Conservation (phyloP, 2,888 invertebrate species). For the Pherbina coryleti region DNA sequence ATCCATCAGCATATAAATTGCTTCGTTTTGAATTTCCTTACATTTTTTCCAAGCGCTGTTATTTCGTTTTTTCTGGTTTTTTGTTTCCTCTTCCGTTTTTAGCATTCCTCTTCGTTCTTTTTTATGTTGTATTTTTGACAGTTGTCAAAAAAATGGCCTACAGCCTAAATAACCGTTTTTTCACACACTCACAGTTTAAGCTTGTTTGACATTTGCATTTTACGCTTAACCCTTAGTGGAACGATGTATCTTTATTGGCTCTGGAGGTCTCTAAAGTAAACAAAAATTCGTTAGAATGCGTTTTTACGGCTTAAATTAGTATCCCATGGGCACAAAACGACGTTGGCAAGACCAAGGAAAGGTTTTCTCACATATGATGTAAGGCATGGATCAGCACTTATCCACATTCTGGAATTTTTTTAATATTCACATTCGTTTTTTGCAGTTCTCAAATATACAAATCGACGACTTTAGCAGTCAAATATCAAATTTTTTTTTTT, state of each 20-base stretch:
- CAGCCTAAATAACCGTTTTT: constrained; percentile 45
- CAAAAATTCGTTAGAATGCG: neutral
- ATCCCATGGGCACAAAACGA: neutral
- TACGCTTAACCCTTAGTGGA: neutral
- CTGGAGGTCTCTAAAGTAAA: neutral
- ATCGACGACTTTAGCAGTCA: constrained; percentile 11
- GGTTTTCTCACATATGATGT: neutral
- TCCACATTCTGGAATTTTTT: neutral
- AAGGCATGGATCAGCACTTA: neutral
- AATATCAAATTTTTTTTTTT: neutral
- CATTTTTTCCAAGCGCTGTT: neutral
- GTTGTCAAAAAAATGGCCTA: constrained; percentile 54
- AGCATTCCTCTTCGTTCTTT: neutral
- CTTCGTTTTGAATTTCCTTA: constrained; percentile 53
- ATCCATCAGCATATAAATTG: constrained; percentile 66
- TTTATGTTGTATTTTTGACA: constrained; percentile 54
- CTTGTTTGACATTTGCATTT: constrained; percentile 2
- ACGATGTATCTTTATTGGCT: constrained; percentile 20
- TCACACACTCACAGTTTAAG: neutral
- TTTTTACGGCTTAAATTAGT: neutral
- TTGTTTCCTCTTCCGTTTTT: constrained; percentile 22
- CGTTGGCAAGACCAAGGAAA: neutral
- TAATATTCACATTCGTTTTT: neutral
- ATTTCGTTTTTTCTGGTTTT: neutral
- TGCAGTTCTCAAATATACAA: neutral